A percentile compares a stretch with the other conserved stretches of the same genome.
Conservation (phyloP, 2,113 vertebrate genomes). For the Erythrocercus mccallii region DNA sequence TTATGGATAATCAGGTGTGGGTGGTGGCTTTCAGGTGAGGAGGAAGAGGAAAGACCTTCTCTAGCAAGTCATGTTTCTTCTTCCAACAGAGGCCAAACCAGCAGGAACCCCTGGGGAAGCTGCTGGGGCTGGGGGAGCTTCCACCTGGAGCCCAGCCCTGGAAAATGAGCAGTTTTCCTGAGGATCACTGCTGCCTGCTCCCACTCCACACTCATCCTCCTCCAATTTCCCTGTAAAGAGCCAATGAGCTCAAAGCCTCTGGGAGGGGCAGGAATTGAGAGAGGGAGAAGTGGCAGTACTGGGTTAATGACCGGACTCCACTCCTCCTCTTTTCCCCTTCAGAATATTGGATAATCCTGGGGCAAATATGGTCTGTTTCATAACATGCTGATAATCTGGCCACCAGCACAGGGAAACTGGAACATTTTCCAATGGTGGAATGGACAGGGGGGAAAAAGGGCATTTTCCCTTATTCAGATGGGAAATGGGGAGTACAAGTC, state of each 20-base stretch:
- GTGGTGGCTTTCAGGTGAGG: background rate
- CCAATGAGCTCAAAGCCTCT: background rate
- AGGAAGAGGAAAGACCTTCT: background rate
- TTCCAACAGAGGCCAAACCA: background rate
- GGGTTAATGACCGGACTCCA: background rate
- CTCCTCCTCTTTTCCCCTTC: background rate
- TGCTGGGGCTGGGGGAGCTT: background rate
- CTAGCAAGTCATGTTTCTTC: background rate
- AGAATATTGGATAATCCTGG: background rate
- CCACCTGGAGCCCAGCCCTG: background rate
- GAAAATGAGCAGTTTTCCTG: background rate
- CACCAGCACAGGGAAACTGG: background rate
- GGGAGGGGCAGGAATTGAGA: background rate
- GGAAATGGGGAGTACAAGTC: background rate
- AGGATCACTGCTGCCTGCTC: background rate
- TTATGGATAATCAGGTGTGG: background rate
- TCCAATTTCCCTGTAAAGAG: background rate
- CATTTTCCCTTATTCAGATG: background rate
- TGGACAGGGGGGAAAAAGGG: background rate
- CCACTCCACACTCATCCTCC: background rate
- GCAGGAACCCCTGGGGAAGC: background rate
- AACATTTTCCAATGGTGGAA: background rate
- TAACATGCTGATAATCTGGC: background rate
- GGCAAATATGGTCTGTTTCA: background rate
- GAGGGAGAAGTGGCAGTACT: background rate